These are phyloP conservation scores for Zosterops japonicus DNA, from an alignment of 2,113 vertebrate species.

Conservation along the genomic window DNA sequence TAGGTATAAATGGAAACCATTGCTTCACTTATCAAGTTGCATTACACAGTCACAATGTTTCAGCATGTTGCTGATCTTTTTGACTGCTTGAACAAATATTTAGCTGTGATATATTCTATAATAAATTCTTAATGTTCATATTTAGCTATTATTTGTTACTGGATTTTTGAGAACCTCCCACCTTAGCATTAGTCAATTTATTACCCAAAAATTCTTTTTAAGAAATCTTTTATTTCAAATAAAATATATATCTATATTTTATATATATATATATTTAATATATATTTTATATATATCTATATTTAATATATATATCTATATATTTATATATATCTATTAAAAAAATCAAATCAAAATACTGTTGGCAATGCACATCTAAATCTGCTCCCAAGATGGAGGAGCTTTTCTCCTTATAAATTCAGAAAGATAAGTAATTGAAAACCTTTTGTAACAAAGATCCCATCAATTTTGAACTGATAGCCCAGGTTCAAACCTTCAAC, in stretches of 20 bases:
- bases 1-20: not conserved
- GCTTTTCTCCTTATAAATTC: not conserved
- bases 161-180: not conserved
- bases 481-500: not conserved
- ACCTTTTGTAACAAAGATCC: not conserved
- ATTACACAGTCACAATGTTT: not conserved
- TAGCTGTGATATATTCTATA: not conserved
- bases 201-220: not conserved
- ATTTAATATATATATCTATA: not conserved
- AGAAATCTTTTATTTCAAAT: too few relatives aligned
- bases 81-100: not conserved
- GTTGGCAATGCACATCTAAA: not conserved
- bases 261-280: too few relatives aligned
- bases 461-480: not conserved
- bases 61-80: not conserved
- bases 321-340: too few relatives aligned
- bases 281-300: accelerated
- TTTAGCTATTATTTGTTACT: not conserved
- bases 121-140: not conserved
- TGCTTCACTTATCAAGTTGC: not conserved
- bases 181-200: not conserved
- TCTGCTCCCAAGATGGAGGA: not conserved
- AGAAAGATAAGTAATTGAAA: not conserved
- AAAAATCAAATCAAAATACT: not conserved
- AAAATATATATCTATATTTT: not conserved